Conservation (phyloP, 2,888 invertebrate species). For the Amblyjoppa proteus region DNA sequence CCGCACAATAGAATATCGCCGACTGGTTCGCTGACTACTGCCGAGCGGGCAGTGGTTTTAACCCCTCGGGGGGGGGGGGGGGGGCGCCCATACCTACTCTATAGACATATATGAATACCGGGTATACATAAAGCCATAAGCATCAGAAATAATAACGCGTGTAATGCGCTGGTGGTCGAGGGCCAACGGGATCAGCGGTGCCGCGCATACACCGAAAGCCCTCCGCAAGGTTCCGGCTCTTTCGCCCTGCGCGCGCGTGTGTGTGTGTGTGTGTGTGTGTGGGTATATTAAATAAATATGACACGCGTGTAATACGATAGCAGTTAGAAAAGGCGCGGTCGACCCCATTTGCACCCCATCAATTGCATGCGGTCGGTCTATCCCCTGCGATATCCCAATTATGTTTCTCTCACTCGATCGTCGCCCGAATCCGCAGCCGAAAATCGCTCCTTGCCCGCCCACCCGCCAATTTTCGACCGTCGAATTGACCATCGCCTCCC, state of each 20-base stretch:
- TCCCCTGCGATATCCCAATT: conserved; percentile 72
- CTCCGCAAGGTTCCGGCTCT: conserved; percentile 28
- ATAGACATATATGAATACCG: conserved; percentile 17
- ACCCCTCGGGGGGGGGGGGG: conserved; percentile 12
- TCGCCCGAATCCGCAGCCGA: conserved; percentile 18
- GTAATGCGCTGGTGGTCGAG: conserved; percentile 75
- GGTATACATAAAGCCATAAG: conserved; percentile 74
- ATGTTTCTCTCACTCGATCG: conserved; percentile 50
- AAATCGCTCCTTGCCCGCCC: background rate
- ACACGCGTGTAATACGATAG: conserved; percentile 80
- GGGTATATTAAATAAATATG: conserved; percentile 84
- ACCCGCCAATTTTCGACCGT: conserved; percentile 21
- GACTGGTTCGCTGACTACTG: conserved; percentile 60
- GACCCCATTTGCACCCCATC: conserved; percentile 83
- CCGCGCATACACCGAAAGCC: conserved; percentile 2
- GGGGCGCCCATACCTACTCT: conserved; percentile 12
- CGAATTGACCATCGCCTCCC: conserved; percentile 63
- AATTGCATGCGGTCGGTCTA: conserved; percentile 81
- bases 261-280: conserved; percentile 53
- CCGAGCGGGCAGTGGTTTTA: conserved; percentile 52
- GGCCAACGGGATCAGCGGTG: conserved; percentile 40
- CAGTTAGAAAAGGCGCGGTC: conserved; percentile 79
- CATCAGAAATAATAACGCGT: conserved; percentile 82
- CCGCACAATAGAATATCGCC: conserved; percentile 73
- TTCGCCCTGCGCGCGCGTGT: background rate